Evolutionary conservation across 1,140 invertebrate species (phyloP).

Genomic region (Drosophila grimshawi): DNA sequence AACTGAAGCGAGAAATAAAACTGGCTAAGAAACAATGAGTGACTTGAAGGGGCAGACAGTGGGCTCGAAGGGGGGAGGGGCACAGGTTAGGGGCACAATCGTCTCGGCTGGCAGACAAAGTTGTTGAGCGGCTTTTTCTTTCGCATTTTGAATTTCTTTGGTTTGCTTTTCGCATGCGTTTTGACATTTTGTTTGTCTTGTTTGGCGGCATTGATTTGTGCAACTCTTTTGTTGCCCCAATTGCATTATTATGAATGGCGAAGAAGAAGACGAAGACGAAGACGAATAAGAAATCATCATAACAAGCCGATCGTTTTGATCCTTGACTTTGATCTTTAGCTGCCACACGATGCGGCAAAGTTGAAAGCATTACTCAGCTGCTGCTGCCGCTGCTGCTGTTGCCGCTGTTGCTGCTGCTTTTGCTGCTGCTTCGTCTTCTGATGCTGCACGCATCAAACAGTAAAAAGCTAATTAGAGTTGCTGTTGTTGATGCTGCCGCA

Average conservation of each 20-base stretch:
- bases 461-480: slow-evolving; percentile 67
- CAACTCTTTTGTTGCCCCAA: slow-evolving; percentile 56
- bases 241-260: slow-evolving; percentile 75
- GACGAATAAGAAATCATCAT: slow-evolving; percentile 63
- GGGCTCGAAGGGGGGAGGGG: slow-evolving; percentile 11
- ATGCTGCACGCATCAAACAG: slow-evolving; percentile 61
- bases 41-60: slow-evolving; percentile 1
- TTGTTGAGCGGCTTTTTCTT: slow-evolving; percentile 60
- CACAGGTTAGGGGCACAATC: neutral
- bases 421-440: slow-evolving; percentile 1
- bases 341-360: slow-evolving; percentile 68
- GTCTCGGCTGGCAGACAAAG: slow-evolving; percentile 33
- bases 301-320: slow-evolving; percentile 75
- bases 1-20: slow-evolving; percentile 19
- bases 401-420: slow-evolving; percentile 4
- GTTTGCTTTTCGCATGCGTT: slow-evolving; percentile 12
- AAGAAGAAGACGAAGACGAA: slow-evolving; percentile 22
- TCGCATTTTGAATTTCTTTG: slow-evolving; percentile 10
- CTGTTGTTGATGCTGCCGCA: slow-evolving; percentile 27
- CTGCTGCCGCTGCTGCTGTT: slow-evolving; percentile 6
- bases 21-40: slow-evolving; percentile 32
- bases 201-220: slow-evolving; percentile 69
- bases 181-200: slow-evolving; percentile 57
- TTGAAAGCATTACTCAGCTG: slow-evolving; percentile 69
- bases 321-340: slow-evolving; percentile 80